Evolutionary conservation across 2,113 vertebrate genomes (phyloP), one percentile per base, ranked within the genome.

Genomic region (Phasianus colchicus): DNA sequence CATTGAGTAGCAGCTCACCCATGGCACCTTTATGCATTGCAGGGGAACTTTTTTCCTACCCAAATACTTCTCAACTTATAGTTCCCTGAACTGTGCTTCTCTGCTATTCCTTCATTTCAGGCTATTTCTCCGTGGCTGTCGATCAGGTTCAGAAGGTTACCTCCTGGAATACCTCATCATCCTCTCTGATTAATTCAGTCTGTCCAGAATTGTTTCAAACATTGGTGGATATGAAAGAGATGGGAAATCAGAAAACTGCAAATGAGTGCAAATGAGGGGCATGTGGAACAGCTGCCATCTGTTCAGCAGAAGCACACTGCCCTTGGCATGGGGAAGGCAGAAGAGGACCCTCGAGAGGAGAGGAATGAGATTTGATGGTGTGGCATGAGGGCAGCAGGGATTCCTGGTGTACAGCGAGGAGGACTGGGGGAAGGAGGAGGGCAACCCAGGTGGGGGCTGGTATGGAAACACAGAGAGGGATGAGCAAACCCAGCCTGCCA

Each of bases 231-330:
- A 78, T 64, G 71, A 92, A 92, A 80, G 64, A 29, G 17, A 80
- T 81, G 60, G 54, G 30, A 92, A 90, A 92, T 61, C 43, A 72
- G 52, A 67, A 74, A 64, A 47, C 55, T 74, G 69, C 64, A 67
- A 83, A 83, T 84, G 90, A 78, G 55, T 74, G 69, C 64, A 64
- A 83, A 83, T 84, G 90, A 78, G 55, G 27, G 72, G 45, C 65
- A 60, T 4, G 0, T 43, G 48, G 73, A 60, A 61, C 75, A 72
- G 65, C 66, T 91, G 81, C 66, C 73, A 65, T 79, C 82, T 92
- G 66, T 65, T 93, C 8, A 75, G 57, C 89, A 76, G 78, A 47
- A 61, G 36, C 82, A 72, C 43, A 52, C 29, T 64, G 77, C 14
- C 79, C 30, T 76, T 55, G 70, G 32, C 50, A 27, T 11, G 29